Conservation (phyloP, 2,113 vertebrate genomes). For the Hippopotamus amphibius region DNA sequence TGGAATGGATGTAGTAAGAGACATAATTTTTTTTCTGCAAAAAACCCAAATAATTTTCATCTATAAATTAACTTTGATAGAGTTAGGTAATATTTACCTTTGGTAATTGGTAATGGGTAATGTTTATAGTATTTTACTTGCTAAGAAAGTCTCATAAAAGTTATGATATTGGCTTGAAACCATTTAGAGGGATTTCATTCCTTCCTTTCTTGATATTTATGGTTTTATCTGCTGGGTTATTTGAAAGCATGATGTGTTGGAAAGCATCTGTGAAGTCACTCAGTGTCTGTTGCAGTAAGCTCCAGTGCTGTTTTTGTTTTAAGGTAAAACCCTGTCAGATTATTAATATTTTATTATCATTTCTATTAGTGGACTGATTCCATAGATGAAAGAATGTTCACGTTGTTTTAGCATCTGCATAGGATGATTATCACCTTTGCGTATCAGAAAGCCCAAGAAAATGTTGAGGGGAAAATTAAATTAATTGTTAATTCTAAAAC, state of each 20-base stretch:
- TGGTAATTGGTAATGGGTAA: neutral
- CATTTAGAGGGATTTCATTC: neutral
- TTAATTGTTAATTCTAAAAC: neutral
- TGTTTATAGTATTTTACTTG: neutral
- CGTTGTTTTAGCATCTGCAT: neutral
- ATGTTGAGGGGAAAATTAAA: neutral
- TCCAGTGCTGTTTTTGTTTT: neutral
- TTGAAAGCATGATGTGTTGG: neutral
- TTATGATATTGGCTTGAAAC: neutral
- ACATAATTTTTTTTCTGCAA: neutral
- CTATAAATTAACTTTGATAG: neutral
- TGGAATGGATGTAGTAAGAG: neutral
- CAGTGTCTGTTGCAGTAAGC: neutral
- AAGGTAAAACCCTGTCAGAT: conserved; percentile 34
- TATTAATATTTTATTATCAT: neutral
- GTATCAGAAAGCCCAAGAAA: neutral
- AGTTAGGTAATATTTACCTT: neutral
- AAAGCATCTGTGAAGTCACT: neutral
- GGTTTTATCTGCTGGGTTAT: neutral
- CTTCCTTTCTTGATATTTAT: neutral
- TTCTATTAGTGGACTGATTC: neutral
- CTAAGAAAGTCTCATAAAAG: neutral
- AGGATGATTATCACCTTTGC: neutral
- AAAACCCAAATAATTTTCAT: neutral
- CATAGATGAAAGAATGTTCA: neutral